Evolutionary conservation across 2,888 invertebrate genomes (phyloP).

Genomic region (Trichogramma evanescens): DNA sequence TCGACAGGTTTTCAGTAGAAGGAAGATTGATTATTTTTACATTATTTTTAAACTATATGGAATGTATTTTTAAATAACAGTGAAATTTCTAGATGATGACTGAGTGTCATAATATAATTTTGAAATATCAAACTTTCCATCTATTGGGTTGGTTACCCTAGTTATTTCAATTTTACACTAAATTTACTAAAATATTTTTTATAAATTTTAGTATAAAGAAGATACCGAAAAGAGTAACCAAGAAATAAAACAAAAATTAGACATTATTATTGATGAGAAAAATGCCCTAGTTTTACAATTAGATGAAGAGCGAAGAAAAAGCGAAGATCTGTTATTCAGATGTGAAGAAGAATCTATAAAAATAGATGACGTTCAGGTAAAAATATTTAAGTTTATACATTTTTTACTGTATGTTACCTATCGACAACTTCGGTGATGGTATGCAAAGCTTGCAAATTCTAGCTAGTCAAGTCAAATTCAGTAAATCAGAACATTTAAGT

Average conservation of each 20-base stretch:
- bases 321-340: conserved; percentile 84
- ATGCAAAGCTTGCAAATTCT: too few relatives aligned
- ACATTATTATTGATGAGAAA: conserved; percentile 48
- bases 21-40: too few relatives aligned
- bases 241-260: conserved; percentile 52
- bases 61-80: too few relatives aligned
- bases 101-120: too few relatives aligned
- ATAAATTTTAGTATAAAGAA: conserved; percentile 47
- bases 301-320: conserved; percentile 72
- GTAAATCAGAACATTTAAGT: too few relatives aligned
- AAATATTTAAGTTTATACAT: background rate
- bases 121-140: too few relatives aligned
- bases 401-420: background rate
- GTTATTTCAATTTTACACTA: too few relatives aligned
- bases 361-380: conserved; percentile 82
- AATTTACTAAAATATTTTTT: too few relatives aligned
- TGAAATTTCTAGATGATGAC: too few relatives aligned
- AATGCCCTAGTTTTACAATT: conserved; percentile 54
- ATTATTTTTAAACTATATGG: too few relatives aligned
- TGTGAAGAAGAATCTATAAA: conserved; percentile 87
- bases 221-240: conserved; percentile 54
- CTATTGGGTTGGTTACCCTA: too few relatives aligned
- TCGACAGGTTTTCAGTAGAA: background rate
- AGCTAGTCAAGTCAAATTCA: too few relatives aligned
- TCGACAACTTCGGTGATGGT: conserved; percentile 7